Conservation (phyloP, 2,797 vertebrate species). For the Coracias cyanogaster region DNA sequence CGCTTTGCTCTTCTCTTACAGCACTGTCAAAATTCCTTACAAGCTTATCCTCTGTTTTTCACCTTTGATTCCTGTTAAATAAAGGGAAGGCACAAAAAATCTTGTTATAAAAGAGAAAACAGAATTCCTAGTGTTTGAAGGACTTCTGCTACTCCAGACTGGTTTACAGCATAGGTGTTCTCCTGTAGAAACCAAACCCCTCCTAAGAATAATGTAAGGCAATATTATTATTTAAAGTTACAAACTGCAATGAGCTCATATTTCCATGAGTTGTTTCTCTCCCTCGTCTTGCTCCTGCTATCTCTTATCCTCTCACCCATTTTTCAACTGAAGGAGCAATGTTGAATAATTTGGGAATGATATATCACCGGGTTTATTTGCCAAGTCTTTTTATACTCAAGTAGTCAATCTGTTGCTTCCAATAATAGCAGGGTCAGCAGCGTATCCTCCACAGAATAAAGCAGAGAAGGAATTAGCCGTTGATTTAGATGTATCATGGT, state of each 20-base stretch:
- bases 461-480: neutral
- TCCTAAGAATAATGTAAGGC: neutral
- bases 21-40: neutral
- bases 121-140: neutral
- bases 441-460: neutral
- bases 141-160: neutral
- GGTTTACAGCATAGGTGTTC: neutral
- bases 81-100: neutral
- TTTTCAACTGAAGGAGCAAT: neutral
- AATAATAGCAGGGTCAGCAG: neutral
- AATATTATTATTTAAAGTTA: neutral
- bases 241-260: neutral
- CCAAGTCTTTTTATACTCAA: neutral
- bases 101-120: neutral
- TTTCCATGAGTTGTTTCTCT: neutral
- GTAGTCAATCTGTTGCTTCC: neutral
- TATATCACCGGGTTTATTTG: neutral
- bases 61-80: neutral
- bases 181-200: neutral
- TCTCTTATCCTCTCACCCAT: neutral
- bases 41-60: neutral
- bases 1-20: neutral
- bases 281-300: neutral
- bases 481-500: neutral
- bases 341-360: neutral